These are phyloP conservation scores for Diarsia rubi DNA, from an alignment of 2,888 invertebrate genomes.

Conservation along the genomic window DNA sequence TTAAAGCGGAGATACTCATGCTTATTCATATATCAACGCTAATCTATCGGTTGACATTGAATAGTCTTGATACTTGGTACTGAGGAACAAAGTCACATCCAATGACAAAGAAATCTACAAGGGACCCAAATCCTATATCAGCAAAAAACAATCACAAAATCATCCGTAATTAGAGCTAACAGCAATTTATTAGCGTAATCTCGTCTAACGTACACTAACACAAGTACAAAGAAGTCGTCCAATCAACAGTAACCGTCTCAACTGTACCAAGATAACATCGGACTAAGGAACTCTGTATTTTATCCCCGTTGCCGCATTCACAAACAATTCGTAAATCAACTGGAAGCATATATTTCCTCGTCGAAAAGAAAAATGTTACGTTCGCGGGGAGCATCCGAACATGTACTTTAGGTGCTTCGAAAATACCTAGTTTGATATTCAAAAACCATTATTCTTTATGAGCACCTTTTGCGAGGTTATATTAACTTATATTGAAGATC, in stretches of 20 bases:
- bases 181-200: slow-evolving; percentile 56
- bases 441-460: slow-evolving; percentile 72
- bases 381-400: slow-evolving; percentile 71
- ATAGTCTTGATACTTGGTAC: too few relatives aligned
- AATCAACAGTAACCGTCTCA: slow-evolving; percentile 55
- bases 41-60: too few relatives aligned
- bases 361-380: slow-evolving; percentile 74
- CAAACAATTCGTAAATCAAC: slow-evolving; percentile 67
- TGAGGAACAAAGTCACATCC: background rate
- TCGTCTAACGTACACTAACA: slow-evolving; percentile 25
- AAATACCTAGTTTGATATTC: slow-evolving; percentile 71
- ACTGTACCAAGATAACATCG: slow-evolving; percentile 51
- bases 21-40: background rate
- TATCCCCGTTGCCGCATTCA: slow-evolving; percentile 64
- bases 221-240: slow-evolving; percentile 52
- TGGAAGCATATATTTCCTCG: slow-evolving; percentile 64
- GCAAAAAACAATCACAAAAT: slow-evolving; percentile 51
- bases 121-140: slow-evolving; percentile 6
- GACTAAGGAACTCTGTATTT: slow-evolving; percentile 42
- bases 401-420: slow-evolving; percentile 62
- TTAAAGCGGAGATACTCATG: background rate
- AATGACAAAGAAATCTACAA: background rate
- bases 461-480: slow-evolving; percentile 64
- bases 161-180: slow-evolving; percentile 47
- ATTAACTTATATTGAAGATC: slow-evolving; percentile 71